A percentile compares a stretch with the other conserved stretches of the same genome.
Evolutionary conservation across 2,888 invertebrate species (phyloP).

Genomic region (Synergus itoensis): DNA sequence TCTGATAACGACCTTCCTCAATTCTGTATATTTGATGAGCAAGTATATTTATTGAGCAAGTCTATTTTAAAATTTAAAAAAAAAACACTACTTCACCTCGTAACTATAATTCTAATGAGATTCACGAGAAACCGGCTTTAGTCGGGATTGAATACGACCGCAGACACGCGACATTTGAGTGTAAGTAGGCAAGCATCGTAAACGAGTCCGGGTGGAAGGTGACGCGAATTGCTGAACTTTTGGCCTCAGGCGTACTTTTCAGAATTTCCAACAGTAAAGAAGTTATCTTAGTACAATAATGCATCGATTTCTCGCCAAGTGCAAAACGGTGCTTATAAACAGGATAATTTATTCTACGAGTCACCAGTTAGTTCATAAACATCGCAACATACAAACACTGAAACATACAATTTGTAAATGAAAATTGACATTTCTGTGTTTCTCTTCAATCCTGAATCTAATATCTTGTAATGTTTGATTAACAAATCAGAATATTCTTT

Average conservation of each 20-base stretch:
- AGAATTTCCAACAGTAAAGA: slow-evolving; percentile 32
- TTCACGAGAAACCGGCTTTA: slow-evolving; percentile 50
- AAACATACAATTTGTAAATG: background rate
- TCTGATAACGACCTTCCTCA: slow-evolving; percentile 52
- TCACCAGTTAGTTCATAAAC: slow-evolving; percentile 22
- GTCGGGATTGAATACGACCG: slow-evolving; percentile 51
- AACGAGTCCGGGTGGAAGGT: slow-evolving; percentile 55
- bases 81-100: slow-evolving; percentile 45
- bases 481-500: background rate
- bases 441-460: too few species aligned
- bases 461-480: too few species aligned
- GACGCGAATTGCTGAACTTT: slow-evolving; percentile 51
- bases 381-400: background rate
- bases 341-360: slow-evolving; percentile 24
- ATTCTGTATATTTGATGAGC: background rate
- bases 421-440: background rate
- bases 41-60: slow-evolving; percentile 31
- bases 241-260: slow-evolving; percentile 1
- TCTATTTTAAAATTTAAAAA: slow-evolving; percentile 41
- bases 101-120: slow-evolving; percentile 55
- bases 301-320: background rate
- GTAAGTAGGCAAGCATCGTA: slow-evolving; percentile 45
- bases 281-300: slow-evolving; percentile 19
- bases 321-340: slow-evolving; percentile 22
- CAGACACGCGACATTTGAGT: slow-evolving; percentile 54